Base-by-base conservation (phyloP, 1,140 invertebrate species). In the Orchestia grillus region DNA sequence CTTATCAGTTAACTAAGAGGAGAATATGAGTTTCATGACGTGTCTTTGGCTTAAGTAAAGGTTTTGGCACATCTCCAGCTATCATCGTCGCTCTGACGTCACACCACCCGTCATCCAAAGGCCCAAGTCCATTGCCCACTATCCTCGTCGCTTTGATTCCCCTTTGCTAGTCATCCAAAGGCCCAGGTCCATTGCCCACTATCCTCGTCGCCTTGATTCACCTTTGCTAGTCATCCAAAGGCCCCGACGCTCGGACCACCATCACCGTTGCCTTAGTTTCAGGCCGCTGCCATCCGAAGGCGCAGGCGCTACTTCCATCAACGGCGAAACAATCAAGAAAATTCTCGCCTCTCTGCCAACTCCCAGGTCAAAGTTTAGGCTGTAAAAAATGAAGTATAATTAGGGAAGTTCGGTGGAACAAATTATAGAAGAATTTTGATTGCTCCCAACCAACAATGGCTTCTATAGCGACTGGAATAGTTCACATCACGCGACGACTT, bases 371-470 rank as follows among this genome's bases (percentile, higher is more conserved):
- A 92, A 92, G 90, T 92, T 92, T 23, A 42, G 90, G 42, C 90
- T 92, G 43, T 42, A 92, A 92, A 92, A 92, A 92, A 92, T 92
- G 90, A 92, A 92, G 90, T 92, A 43, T 92, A 92, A 92, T 92
- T 92, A 92, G 90, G 90, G 90, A 92, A 92, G 90, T 92, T 92
- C 36, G 90, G 41, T 92, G 90, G 90, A 92, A 92, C 90, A 92
- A 92, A 92, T 92, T 92, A 92, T 92, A 92, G 90, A 92, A 92
- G 90, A 92, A 92, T 92, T 92, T 92, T 92, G 90, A 92, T 92
- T 92, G 90, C 90, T 92, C 90, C 36, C 90, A 42, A 92, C 90
- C 90, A 92, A 92, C 90, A 92, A 92, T 92, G 90, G 90, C 90
- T 92, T 92, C 90, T 92, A 92, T 92, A 92, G 90, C 36, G 90